Evolutionary conservation across 37 sponge, comb jelly and placozoan species (phyloP).

Genomic region (Agelas oroides): DNA sequence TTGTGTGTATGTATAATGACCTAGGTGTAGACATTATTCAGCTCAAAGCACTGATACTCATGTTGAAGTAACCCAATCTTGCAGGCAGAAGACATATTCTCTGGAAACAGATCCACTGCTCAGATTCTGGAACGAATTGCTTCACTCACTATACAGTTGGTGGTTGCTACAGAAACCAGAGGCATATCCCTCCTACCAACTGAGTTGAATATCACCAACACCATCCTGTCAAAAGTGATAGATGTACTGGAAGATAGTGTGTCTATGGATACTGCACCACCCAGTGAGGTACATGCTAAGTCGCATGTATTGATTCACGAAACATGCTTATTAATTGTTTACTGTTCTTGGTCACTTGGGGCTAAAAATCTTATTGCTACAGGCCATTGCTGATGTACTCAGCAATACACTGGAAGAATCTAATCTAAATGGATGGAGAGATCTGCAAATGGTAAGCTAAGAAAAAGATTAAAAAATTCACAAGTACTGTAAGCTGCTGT

Average conservation of each 20-base stretch:
- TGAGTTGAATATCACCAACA: slow-evolving; percentile 18
- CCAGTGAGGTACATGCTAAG: background rate
- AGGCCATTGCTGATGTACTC: slow-evolving; percentile 17
- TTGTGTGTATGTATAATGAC: too few relatives aligned
- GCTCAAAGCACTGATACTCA: too few relatives aligned
- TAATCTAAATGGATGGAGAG: slow-evolving; percentile 4
- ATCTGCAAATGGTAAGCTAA: slow-evolving; percentile 8
- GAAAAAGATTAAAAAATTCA: too few relatives aligned
- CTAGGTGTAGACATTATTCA: too few relatives aligned
- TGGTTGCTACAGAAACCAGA: background rate
- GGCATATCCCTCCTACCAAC: slow-evolving; percentile 7
- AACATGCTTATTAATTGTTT: too few relatives aligned
- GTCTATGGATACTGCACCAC: background rate
- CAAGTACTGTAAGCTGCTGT: too few relatives aligned
- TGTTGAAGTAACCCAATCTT: background rate
- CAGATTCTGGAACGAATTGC: background rate
- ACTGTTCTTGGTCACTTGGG: too few relatives aligned
- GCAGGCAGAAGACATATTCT: background rate
- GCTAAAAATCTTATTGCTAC: too few relatives aligned
- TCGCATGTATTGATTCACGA: background rate
- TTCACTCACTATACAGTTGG: background rate
- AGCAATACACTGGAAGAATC: slow-evolving; percentile 3
- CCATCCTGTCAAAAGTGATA: slow-evolving; percentile 2
- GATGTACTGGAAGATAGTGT: background rate
- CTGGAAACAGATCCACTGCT: background rate